Base-by-base conservation (phyloP, 1,140 invertebrate genomes). In the Drosophila pandora region DNA sequence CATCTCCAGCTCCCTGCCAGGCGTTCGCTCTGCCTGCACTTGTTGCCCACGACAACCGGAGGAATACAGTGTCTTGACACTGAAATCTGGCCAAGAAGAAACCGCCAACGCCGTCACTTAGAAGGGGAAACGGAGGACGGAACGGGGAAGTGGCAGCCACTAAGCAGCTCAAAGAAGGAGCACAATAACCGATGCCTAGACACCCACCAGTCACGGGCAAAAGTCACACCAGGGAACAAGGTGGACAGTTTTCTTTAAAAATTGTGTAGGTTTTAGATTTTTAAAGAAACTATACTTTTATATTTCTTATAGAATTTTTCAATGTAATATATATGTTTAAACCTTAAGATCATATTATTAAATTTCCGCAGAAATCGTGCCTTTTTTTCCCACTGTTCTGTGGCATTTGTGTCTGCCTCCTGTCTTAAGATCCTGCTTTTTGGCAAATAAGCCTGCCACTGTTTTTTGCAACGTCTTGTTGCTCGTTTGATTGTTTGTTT, bases 151-250 rank as follows among this genome's bases (percentile, higher is more conserved):
- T 57, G 25, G 30, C 23, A 37, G 30, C 41, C 64, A 52, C 47
- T 73, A 85, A 85, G 82, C 71, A 76, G 80, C 72, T 63, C 73
- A 56, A 63, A 81, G 68, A 82, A 68, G 58, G 77, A 49, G 74
- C 45, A 69, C 64, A 71, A 69, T 30, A 69, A 71, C 67, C 52
- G 30, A 43, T 76, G 80, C 82, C 76, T 57, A 71, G 77, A 85
- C 81, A 79, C 76, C 77, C 80, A 84, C 81, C 62, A 76, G 60
- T 72, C 67, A 62, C 63, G 45, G 79, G 49, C 77, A 81, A 84
- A 84, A 84, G 82, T 85, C 73, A 79, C 57, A 63, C 52, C 39
- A 56, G 39, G 7, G 13, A 17, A 23, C 43, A 47, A 21, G 43
- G 8, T 8, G 41, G 2, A 43, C 0, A 48, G 9, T n/a, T n/a